Conservation (phyloP, 2,888 invertebrate species). For the Synanthedon vespiformis region DNA sequence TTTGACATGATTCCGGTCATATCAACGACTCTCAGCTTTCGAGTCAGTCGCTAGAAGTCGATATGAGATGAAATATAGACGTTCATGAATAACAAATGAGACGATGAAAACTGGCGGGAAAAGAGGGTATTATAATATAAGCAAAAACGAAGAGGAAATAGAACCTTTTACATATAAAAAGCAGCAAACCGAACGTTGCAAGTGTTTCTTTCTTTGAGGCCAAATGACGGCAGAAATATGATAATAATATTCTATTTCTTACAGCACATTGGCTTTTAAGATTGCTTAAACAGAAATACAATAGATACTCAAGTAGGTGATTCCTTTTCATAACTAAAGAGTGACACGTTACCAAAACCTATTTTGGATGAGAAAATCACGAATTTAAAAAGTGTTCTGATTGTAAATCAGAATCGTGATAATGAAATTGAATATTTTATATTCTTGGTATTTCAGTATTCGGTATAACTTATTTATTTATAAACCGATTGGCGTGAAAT, state of each 20-base stretch:
- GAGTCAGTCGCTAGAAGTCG: constrained; percentile 18
- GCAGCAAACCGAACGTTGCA: constrained; percentile 6
- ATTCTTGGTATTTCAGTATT: too few species aligned
- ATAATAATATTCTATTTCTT: background rate
- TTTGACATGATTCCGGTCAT: too few species aligned
- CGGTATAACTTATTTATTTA: too few species aligned
- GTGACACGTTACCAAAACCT: too few species aligned
- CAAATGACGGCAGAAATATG: background rate
- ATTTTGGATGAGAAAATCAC: too few species aligned
- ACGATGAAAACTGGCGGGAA: constrained; percentile 33
- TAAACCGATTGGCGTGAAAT: too few species aligned
- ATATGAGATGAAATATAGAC: constrained; percentile 38
- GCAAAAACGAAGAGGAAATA: constrained; percentile 17
- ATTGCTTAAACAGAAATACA: background rate
- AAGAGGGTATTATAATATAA: constrained; percentile 19
- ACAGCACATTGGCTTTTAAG: background rate
- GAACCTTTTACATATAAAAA: constrained; percentile 13
- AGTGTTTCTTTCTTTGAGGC: constrained; percentile 2
- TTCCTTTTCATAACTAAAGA: too few species aligned
- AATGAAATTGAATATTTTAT: too few species aligned
- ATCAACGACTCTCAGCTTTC: constrained; percentile 1
- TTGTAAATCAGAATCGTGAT: too few species aligned
- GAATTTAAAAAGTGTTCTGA: too few species aligned
- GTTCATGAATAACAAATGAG: constrained; percentile 47
- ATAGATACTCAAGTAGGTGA: too few species aligned